Base-by-base conservation (phyloP, 2,113 vertebrate species). In the Malurus melanocephalus region DNA sequence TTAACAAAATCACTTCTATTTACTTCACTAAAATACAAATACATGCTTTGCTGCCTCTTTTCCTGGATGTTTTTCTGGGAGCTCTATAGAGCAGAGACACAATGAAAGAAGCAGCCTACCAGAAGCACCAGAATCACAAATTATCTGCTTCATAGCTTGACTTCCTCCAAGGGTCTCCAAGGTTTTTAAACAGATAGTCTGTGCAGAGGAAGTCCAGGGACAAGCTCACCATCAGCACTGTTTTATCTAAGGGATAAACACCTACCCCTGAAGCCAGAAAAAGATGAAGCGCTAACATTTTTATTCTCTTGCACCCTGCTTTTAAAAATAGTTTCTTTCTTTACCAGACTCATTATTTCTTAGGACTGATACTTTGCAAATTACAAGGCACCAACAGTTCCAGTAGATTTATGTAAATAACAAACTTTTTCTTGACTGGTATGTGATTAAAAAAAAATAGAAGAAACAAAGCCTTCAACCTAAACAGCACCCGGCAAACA, bases 191-290 rank as follows among this genome's bases (percentile, higher is more conserved):
- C 95, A 95, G 88, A 90, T 81, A 91, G 45, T 60, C 24, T 26
- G 66, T 91, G 62, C 52, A 94, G 62, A 95, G 94, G 92, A 95
- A 96, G 82, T 93, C 52, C 91, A 95, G 79, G 62, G 83, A 92
- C 93, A 92, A 95, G 71, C 86, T 95, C 94, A 95, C 38, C 59
- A 65, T 45, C 56, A 87, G 75, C 76, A 93, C 48, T 93, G 90
- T 95, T 95, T 87, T 60, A 82, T 51, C 28, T 62, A 61, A 80
- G 75, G 57, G 74, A 90, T 75, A 95, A 94, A 93, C 76, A 85
- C 57, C 79, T 78, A n/a, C 57, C 69, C 48, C 45, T 75, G n/a
- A 66, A 85, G 60, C 43, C 81, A 90, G 74, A 27, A 62, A 78
- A 89, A 87, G 45, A 61, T 55, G 33, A 75, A 68, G 46, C 43